phyloP scores from a whole-genome alignment of 2,113 vertebrate species.

The Meleagris gallopavo region DNA sequence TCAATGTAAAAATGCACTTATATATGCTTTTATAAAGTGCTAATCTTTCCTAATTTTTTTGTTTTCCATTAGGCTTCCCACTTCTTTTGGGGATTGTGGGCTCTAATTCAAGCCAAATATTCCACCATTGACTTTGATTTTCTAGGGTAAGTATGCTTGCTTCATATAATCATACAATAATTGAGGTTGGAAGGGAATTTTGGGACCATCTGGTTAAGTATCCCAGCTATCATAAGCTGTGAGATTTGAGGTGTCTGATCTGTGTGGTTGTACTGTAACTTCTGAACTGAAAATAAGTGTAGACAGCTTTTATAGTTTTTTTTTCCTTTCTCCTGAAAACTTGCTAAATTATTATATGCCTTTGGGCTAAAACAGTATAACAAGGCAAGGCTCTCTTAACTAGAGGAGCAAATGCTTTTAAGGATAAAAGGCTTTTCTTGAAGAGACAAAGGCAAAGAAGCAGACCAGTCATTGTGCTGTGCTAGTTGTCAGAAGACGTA shows the following conservation, averaged over 20 bases:
- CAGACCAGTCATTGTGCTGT: not conserved
- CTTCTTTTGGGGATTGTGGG: constrained; percentile 98
- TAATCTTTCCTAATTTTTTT: not conserved
- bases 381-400: not conserved
- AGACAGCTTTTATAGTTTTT: not conserved
- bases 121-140: constrained; percentile 98
- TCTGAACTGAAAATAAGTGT: not conserved
- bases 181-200: not conserved
- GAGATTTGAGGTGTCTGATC: not conserved
- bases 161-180: not conserved
- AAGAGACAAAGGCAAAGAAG: not conserved
- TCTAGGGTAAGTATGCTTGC: constrained; percentile 86
- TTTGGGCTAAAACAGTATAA: not conserved
- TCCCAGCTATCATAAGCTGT: not conserved
- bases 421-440: not conserved
- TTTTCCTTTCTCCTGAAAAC: not conserved
- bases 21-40: not conserved
- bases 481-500: not conserved
- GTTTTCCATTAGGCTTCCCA: constrained; percentile 89
- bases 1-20: not conserved
- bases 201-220: not conserved
- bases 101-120: constrained; percentile 96
- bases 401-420: not conserved
- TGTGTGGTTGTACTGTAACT: not conserved
- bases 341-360: not conserved